Conservation (phyloP, 2,888 invertebrate genomes). For the Dendrolimus houi region DNA sequence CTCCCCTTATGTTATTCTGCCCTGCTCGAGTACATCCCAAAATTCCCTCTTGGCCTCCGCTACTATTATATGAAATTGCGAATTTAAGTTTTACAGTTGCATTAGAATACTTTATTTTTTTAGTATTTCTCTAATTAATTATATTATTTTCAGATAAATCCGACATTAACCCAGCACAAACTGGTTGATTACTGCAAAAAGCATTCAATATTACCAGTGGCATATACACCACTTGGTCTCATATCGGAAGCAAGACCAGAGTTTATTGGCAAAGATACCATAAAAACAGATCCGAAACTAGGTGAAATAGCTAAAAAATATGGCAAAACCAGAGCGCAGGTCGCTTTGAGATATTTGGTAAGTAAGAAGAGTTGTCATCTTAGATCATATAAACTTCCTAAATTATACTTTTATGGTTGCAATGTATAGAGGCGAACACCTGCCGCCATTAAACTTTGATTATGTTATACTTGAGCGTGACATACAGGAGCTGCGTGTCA, state of each 20-base stretch:
- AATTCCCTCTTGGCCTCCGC: too few relatives aligned
- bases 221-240: slow-evolving; percentile 83
- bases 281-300: slow-evolving; percentile 76
- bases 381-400: too few relatives aligned
- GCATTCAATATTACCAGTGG: slow-evolving; percentile 79
- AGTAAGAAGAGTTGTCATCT: slow-evolving; percentile 15
- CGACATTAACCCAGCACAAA: slow-evolving; percentile 82
- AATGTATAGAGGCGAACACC: too few relatives aligned
- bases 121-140: not conserved
- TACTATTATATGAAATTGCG: too few relatives aligned
- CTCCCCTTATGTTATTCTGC: too few relatives aligned
- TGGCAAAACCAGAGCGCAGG: slow-evolving; percentile 79
- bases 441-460: too few relatives aligned
- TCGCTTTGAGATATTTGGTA: slow-evolving; percentile 82
- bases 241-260: slow-evolving; percentile 63
- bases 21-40: too few relatives aligned
- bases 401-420: too few relatives aligned
- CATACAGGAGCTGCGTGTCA: too few relatives aligned
- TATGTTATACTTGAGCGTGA: too few relatives aligned
- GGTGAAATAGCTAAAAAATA: slow-evolving; percentile 77
- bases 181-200: slow-evolving; percentile 82
- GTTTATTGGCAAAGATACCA: slow-evolving; percentile 67
- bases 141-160: slow-evolving; percentile 59
- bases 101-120: too few relatives aligned
- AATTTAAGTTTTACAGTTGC: too few relatives aligned